Percentiles rank a stretch among this genome's conserved stretches.
These are phyloP conservation scores for Maniola jurtina DNA, from an alignment of 1,140 invertebrate species.

Conservation along the genomic window DNA sequence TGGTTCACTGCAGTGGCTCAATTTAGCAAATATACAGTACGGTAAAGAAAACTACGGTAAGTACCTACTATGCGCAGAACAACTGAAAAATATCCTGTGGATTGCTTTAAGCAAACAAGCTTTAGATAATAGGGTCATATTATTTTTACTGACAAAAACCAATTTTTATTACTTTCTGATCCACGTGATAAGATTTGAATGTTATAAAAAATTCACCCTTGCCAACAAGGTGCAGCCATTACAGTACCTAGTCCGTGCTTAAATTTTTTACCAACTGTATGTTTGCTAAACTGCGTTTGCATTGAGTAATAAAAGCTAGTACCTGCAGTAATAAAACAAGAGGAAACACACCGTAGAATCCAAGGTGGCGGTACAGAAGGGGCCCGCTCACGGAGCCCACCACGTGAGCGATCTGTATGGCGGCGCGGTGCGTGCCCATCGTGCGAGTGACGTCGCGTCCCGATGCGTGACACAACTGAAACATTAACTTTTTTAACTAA, in stretches of 20 bases:
- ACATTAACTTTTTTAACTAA: too few relatives aligned
- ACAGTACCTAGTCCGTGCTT: too few relatives aligned
- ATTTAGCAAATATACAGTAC: neutral
- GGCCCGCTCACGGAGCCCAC: conserved; percentile 65
- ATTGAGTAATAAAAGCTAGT: conserved; percentile 37
- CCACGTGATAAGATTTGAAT: too few relatives aligned
- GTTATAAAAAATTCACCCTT: neutral
- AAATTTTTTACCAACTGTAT: neutral
- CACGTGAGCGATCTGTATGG: conserved; percentile 68
- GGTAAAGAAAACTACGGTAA: conserved; percentile 1
- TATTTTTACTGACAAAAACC: too few relatives aligned
- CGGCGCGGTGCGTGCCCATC: conserved; percentile 71
- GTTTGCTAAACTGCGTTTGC: neutral
- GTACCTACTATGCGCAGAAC: neutral
- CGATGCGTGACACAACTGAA: conserved; percentile 69
- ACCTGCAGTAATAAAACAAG: conserved; percentile 74
- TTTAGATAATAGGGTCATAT: too few relatives aligned
- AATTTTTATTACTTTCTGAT: too few relatives aligned
- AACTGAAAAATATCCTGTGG: too few relatives aligned
- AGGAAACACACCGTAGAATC: conserved; percentile 75
- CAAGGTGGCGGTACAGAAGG: conserved; percentile 59
- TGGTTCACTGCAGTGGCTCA: neutral
- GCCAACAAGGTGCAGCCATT: neutral
- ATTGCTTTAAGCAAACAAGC: too few relatives aligned
- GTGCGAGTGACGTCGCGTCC: conserved; percentile 68